Conservation (phyloP, 2,888 invertebrate species). For the Pomacea canaliculata region DNA sequence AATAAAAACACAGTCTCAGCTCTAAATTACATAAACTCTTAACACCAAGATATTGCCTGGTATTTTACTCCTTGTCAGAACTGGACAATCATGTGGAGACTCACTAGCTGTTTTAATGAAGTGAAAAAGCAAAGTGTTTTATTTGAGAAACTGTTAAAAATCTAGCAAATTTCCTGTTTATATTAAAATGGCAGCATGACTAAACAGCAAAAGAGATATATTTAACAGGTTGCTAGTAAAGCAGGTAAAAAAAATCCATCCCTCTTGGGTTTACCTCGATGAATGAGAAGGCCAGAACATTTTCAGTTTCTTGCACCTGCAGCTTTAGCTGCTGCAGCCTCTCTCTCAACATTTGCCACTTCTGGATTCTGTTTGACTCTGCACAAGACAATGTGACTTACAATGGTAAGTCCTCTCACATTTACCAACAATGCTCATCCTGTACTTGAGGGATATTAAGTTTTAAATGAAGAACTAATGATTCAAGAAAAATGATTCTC, state of each 20-base stretch:
- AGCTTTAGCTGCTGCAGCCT: constrained; percentile 80
- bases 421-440: too few species aligned
- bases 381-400: background rate
- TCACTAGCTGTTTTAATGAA: background rate
- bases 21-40: background rate
- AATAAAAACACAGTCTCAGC: too few species aligned
- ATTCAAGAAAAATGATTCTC: too few species aligned
- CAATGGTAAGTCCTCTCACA: too few species aligned
- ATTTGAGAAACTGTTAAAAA: background rate
- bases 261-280: constrained; percentile 76
- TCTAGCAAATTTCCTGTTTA: background rate
- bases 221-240: background rate
- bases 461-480: too few species aligned
- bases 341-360: constrained; percentile 79
- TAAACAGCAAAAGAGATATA: background rate
- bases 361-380: constrained; percentile 2
- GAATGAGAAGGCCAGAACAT: constrained; percentile 87
- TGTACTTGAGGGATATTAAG: too few species aligned
- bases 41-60: too few species aligned
- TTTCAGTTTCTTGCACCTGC: constrained; percentile 79
- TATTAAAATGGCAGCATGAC: background rate
- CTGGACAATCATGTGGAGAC: background rate
- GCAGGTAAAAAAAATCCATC: too few species aligned
- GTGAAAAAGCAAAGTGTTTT: too few species aligned
- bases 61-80: background rate